A percentile compares a stretch with the other conserved stretches of the same genome.
These are phyloP conservation scores for Andrena fulva DNA, from an alignment of 2,888 invertebrate species.

Conservation along the genomic window DNA sequence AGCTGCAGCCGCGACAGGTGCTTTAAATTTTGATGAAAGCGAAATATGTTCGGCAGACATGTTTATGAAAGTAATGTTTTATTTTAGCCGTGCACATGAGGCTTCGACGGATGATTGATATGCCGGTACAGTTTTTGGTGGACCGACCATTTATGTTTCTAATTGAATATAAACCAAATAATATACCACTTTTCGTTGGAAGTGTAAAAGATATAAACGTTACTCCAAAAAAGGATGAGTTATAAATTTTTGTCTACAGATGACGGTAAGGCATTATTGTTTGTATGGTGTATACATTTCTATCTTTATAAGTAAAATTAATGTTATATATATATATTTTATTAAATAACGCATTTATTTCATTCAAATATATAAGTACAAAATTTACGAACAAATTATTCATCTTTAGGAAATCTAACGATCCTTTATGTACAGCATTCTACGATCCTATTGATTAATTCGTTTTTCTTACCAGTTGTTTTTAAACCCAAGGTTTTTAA, in stretches of 20 bases:
- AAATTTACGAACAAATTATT: conserved; percentile 5
- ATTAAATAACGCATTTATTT: conserved; percentile 10
- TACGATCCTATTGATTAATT: conserved; percentile 51
- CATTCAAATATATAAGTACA: neutral
- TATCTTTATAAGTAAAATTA: neutral
- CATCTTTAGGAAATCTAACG: no score
- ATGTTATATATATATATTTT: neutral
- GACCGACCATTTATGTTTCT: conserved; percentile 84
- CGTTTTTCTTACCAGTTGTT: conserved; percentile 50
- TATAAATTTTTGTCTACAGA: conserved; percentile 68
- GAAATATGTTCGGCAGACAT: neutral
- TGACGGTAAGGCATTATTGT: neutral
- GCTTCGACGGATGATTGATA: conserved; percentile 68
- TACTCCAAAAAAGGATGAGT: conserved; percentile 74
- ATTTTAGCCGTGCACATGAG: conserved; percentile 74
- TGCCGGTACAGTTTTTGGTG: conserved; percentile 78
- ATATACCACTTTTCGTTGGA: conserved; percentile 79
- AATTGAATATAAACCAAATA: conserved; percentile 77
- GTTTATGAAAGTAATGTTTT: conserved; percentile 7
- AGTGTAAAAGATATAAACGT: conserved; percentile 75
- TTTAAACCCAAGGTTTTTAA: conserved; percentile 42
- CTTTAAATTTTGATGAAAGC: conserved; percentile 38
- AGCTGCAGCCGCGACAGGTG: conserved; percentile 87
- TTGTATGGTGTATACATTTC: neutral
- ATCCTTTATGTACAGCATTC: neutral